phyloP scores from a whole-genome alignment of 2,113 vertebrate genomes.

The Morone saxatilis region DNA sequence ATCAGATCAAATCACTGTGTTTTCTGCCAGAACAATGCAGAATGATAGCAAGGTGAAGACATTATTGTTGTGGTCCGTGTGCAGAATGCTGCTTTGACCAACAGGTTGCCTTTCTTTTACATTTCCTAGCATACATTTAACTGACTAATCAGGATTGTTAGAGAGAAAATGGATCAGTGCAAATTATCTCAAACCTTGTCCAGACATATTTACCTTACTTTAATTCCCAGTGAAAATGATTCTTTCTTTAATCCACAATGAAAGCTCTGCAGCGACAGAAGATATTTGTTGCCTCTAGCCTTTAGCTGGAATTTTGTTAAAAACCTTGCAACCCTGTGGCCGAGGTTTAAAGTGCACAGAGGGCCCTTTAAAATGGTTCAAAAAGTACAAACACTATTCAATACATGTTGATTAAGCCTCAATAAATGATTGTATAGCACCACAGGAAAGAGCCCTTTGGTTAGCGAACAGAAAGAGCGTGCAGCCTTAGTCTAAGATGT shows the following conservation, averaged over 20 bases:
- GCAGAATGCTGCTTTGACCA: neutral
- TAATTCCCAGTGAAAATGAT: slow-evolving; percentile 14
- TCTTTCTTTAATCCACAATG: slow-evolving; percentile 41
- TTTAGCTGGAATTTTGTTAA: slow-evolving; percentile 59
- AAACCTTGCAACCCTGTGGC: slow-evolving; percentile 61
- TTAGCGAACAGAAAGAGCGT: slow-evolving; percentile 75
- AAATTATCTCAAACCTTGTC: slow-evolving; percentile 4
- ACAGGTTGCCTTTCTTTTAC: neutral
- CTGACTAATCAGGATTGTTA: neutral
- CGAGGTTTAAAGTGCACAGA: slow-evolving; percentile 65
- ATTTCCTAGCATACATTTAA: neutral
- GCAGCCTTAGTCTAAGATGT: slow-evolving; percentile 82
- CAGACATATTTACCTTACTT: slow-evolving; percentile 26
- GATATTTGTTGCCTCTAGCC: slow-evolving; percentile 50
- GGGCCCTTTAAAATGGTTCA: slow-evolving; percentile 76
- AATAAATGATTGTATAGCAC: slow-evolving; percentile 80
- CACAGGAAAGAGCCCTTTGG: slow-evolving; percentile 80
- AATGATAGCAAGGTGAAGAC: neutral
- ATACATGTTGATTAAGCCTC: slow-evolving; percentile 83
- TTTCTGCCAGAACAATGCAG: neutral
- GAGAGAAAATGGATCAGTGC: slow-evolving; percentile 10
- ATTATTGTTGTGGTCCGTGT: neutral
- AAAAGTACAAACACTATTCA: slow-evolving; percentile 80
- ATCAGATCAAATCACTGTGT: neutral
- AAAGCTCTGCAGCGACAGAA: slow-evolving; percentile 41